phyloP scores from a whole-genome alignment of 2,888 invertebrate species.

The Apamea anceps region DNA sequence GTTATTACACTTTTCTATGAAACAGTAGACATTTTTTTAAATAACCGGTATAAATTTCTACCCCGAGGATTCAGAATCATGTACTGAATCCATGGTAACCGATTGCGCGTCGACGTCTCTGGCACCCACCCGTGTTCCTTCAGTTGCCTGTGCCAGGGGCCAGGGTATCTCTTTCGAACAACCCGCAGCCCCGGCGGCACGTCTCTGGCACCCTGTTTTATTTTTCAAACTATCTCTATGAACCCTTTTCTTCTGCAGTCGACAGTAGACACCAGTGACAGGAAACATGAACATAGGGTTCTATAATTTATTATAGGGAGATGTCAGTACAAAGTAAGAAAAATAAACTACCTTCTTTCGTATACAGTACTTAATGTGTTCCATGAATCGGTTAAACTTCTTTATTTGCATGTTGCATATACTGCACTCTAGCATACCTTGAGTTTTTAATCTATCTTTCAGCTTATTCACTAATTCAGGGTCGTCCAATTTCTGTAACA shows the following conservation, averaged over 20 bases:
- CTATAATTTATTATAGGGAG: neutral
- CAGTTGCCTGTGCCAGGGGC: no score
- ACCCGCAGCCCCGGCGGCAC: no score
- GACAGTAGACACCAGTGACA: no score
- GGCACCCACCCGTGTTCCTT: no score
- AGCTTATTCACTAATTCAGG: conserved; percentile 68
- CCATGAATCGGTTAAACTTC: conserved; percentile 66
- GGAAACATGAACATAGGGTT: neutral
- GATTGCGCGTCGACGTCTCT: no score
- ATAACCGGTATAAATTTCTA: no score
- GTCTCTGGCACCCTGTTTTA: no score
- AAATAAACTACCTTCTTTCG: conserved; percentile 61
- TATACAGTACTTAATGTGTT: conserved; percentile 71
- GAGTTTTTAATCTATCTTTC: conserved; percentile 62
- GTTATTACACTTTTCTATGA: neutral
- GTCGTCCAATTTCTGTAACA: conserved; percentile 73
- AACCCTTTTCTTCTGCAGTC: neutral
- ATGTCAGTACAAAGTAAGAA: neutral
- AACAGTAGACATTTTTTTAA: neutral
- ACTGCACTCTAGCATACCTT: conserved; percentile 70
- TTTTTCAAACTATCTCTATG: neutral
- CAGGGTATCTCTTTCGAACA: no score
- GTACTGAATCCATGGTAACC: no score
- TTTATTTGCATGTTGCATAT: conserved; percentile 70
- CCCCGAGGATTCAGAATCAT: no score